Evolutionary conservation across 2,888 invertebrate genomes (phyloP).

Genomic region (Buathra laborator): DNA sequence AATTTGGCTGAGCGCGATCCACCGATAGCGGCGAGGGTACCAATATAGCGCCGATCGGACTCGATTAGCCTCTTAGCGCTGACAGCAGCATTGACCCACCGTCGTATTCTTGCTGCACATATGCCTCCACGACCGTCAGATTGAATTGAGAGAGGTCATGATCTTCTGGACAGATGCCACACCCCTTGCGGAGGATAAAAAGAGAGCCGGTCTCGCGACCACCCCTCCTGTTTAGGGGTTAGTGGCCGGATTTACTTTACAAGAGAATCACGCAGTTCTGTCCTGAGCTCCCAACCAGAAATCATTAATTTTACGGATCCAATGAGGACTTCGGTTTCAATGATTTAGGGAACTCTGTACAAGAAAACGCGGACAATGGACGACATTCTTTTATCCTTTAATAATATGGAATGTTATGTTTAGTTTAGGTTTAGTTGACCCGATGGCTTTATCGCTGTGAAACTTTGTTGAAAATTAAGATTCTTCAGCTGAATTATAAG

Average conservation of each 20-base stretch:
- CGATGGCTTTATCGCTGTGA: no score
- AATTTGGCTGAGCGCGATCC: constrained; percentile 74
- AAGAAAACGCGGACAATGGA: no score
- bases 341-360: no score
- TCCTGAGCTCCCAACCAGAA: neutral
- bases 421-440: no score
- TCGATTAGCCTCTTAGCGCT: constrained; percentile 75
- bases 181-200: constrained; percentile 54
- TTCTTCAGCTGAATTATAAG: no score
- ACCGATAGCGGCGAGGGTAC: constrained; percentile 70
- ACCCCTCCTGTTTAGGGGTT: constrained; percentile 41
- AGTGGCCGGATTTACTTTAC: constrained; percentile 31
- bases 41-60: constrained; percentile 75
- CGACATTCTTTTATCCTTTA: no score
- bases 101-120: constrained; percentile 7
- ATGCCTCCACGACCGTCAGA: constrained; percentile 54
- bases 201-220: constrained; percentile 45
- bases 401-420: no score
- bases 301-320: neutral
- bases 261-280: constrained; percentile 1
- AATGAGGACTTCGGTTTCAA: no score
- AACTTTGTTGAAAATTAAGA: no score
- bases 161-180: constrained; percentile 77
- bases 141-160: constrained; percentile 79
- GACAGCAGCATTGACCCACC: constrained; percentile 71